Base-by-base conservation (phyloP, 2,888 invertebrate genomes). In the Agriopis aurantiaria region DNA sequence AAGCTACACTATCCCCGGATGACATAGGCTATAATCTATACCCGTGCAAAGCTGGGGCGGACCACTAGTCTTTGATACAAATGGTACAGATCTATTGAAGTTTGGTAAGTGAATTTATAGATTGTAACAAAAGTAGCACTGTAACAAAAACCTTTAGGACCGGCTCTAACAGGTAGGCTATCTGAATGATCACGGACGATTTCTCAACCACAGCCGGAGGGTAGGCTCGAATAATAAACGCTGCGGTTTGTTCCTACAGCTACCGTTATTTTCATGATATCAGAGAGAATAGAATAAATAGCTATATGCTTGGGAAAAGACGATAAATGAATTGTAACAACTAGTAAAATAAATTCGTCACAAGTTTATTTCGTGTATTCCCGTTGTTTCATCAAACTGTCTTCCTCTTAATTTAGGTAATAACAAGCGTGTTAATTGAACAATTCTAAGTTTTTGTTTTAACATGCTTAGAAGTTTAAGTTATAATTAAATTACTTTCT, bases 111-210 rank as follows among this genome's bases (percentile, higher is more conserved):
- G 43, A 33, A 33, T 33, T 33, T 43, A 43, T 43, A 43, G 8
- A 8, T 48, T 48, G 12, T 12, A 48, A n/a, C 14, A 48, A 48
- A 48, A 0, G 5, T 23, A 5, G 9, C 52, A 52, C 6, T 52
- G 52, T 66, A 48, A 2, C 48, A n/a, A 8, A n/a, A 33, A 23
- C n/a, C 62, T 61, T 55, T 57, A 57, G 33, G 3, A 12, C 0
- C 23, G 12, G n/a, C 68, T 68, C 57, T 68, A 68, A 68, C 68
- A 63, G 73, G 76, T 75, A 74, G 73, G 48, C 66, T 70, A 72
- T 75, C 72, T 72, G 68, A 76, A 76, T 76, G 71, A 75, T 75
- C 72, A 73, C 69, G 43, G 69, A 73, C 68, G 69, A 75, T 75
- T 74, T 74, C 73, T 74, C 72, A 66, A 62, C 72, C 72, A 56